Base-by-base conservation (phyloP, 2,888 invertebrate species). In the Drosophila sordidula region DNA sequence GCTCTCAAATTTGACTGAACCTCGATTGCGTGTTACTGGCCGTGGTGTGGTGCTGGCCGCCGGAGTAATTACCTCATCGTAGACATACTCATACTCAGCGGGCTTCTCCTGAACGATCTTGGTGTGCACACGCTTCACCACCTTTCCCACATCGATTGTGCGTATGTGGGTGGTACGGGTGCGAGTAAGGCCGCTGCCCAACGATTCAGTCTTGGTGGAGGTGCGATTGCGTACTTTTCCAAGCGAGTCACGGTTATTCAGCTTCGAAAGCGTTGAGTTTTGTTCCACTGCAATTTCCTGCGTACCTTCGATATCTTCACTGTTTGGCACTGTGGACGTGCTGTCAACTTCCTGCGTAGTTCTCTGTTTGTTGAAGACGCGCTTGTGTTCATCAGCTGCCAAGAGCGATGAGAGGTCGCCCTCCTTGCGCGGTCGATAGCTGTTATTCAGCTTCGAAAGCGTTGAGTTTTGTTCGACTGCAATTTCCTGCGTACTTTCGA, bases 381-480 rank as follows among this genome's bases (percentile, higher is more conserved):
- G 73, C 18, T 89, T 87, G 29, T 76, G 78, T 11, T 70, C 76
- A 71, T 90, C 90, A 3, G 61, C 70, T 5, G 89, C 80, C 4
- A 90, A 39, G 4, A 89, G 58, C 0, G 91, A 90, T 1, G 90
- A 90, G 0, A 89, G 66, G 56, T 90, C 82, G 0, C 72, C 82
- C 45, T 85, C 78, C 6, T 77, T 64, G 11, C 71, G 66, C 4
- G 89, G 87, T n/a, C 90, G 81, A 49, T 85, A 89, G 0, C 51
- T 87, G 4, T 89, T 18, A 18, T 18, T 18, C 18, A 18, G 18
- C 18, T 18, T 18, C 18, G 22, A 2, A 9, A 38, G 39, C 32
- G 36, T 16, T 34, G 6, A 0, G 16, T 26, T 29, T 6, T 14
- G 32, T 6, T 6, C 29, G 39, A 29, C 6, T 42, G 29, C 26